A percentile compares a stretch with the other conserved stretches of the same genome.
Evolutionary conservation across 2,113 vertebrate species (phyloP).

Genomic region (Rallus limicola): DNA sequence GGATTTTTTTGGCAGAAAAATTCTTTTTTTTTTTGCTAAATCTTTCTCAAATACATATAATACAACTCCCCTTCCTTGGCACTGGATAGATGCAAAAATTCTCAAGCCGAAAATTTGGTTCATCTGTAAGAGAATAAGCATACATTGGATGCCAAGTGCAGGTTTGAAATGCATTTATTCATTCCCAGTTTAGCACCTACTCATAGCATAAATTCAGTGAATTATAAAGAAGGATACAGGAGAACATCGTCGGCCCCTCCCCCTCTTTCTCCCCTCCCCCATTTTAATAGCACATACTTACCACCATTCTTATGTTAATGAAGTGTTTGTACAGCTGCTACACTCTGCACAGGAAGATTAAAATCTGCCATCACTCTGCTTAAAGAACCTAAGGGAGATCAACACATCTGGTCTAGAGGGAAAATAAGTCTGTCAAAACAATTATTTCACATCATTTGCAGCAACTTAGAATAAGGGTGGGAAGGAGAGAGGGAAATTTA

Average conservation of each 20-base stretch:
- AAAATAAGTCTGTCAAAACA: constrained; percentile 39
- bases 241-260: not conserved
- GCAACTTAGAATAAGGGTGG: not conserved
- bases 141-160: constrained; percentile 27
- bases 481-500: not conserved
- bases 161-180: constrained; percentile 57
- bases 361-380: constrained; percentile 59
- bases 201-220: constrained; percentile 46
- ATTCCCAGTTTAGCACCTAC: constrained; percentile 58
- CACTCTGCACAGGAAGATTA: constrained; percentile 54
- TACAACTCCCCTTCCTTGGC: constrained; percentile 7
- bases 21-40: constrained; percentile 35
- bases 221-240: constrained; percentile 32
- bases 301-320: constrained; percentile 69
- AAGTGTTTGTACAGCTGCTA: constrained; percentile 67
- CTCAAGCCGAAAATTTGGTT: constrained; percentile 40
- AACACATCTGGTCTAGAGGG: constrained; percentile 53
- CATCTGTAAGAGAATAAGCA: constrained; percentile 18
- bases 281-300: constrained; percentile 44
- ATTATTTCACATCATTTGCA: constrained; percentile 48
- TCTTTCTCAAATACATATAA: constrained; percentile 17
- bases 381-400: constrained; percentile 58
- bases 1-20: not conserved
- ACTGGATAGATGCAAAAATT: constrained; percentile 41
- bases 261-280: not conserved